Conservation (phyloP, 2,797 vertebrate genomes). For the Aeoliscus strigatus region DNA sequence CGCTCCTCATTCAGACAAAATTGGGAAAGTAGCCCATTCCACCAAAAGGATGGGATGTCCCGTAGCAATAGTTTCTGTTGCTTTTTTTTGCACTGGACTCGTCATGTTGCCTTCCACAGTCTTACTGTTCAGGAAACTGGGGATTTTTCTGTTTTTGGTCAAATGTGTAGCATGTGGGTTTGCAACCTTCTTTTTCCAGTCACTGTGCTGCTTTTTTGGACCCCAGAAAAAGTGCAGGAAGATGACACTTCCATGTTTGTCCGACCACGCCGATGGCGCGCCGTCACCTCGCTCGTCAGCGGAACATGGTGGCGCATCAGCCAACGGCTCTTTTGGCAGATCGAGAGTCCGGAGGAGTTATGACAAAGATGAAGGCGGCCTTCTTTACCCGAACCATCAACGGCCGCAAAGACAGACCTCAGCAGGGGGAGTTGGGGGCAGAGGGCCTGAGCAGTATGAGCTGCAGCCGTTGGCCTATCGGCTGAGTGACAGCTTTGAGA, state of each 20-base stretch:
- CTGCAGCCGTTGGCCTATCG: conserved; percentile 91
- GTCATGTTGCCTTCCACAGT: conserved; percentile 92
- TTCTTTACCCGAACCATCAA: conserved; percentile 71
- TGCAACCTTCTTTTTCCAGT: conserved; percentile 97
- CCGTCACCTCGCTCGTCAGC: conserved; percentile 55
- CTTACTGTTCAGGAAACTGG: conserved; percentile 89
- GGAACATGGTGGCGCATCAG: conserved; percentile 64
- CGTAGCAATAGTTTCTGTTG: conserved; percentile 86
- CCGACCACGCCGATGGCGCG: conserved; percentile 61
- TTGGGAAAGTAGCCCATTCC: conserved; percentile 91
- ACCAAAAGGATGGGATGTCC: conserved; percentile 94
- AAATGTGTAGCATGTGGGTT: conserved; percentile 96
- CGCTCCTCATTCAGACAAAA: conserved; percentile 89
- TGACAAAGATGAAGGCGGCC: conserved; percentile 67
- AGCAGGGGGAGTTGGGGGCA: conserved; percentile 34
- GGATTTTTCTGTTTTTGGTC: conserved; percentile 93
- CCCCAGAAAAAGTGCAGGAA: conserved; percentile 90
- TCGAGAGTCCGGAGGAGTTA: conserved; percentile 63
- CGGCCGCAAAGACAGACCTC: conserved; percentile 66
- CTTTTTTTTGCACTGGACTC: conserved; percentile 88
- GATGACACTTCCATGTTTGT: conserved; percentile 83
- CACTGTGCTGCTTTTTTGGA: conserved; percentile 95
- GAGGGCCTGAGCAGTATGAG: conserved; percentile 88
- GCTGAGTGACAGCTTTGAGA: conserved; percentile 96
- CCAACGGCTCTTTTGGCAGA: conserved; percentile 78